These are phyloP conservation scores for Dermatemys mawii DNA, from an alignment of 2,113 vertebrate species.

Conservation along the genomic window DNA sequence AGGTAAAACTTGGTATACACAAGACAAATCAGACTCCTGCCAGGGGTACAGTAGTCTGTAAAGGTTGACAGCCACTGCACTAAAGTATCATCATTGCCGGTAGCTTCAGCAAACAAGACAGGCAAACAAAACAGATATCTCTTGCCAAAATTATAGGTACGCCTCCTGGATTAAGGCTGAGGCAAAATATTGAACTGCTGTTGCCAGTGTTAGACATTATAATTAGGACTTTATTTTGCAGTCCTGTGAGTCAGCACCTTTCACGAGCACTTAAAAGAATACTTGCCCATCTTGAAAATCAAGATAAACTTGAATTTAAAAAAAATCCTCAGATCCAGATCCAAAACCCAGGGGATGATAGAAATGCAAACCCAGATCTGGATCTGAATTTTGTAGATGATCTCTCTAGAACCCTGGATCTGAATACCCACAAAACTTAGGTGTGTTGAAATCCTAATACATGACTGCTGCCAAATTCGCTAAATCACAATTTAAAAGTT, in stretches of 20 bases:
- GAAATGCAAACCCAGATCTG: neutral
- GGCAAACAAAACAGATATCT: neutral
- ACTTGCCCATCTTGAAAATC: rapidly evolving
- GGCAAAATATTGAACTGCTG: neutral
- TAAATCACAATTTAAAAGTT: neutral
- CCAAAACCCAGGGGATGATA: neutral
- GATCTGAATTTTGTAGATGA: neutral
- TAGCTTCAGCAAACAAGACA: neutral
- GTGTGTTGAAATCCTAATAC: neutral
- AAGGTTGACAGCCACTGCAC: too few relatives aligned
- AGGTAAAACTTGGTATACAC: too few relatives aligned
- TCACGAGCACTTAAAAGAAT: neutral
- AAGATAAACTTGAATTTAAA: neutral
- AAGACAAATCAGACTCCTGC: too few relatives aligned
- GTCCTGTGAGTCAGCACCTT: neutral
- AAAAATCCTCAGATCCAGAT: neutral
- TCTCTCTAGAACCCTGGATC: neutral
- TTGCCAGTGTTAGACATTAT: constrained; percentile 10
- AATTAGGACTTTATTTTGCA: neutral
- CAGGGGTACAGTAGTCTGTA: too few relatives aligned
- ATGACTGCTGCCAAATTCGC: neutral
- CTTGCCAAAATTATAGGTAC: neutral
- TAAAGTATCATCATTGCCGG: rapidly evolving
- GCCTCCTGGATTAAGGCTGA: neutral
- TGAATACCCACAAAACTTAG: neutral